Conservation (phyloP, 2,797 vertebrate species). For the Champsocephalus esox region DNA sequence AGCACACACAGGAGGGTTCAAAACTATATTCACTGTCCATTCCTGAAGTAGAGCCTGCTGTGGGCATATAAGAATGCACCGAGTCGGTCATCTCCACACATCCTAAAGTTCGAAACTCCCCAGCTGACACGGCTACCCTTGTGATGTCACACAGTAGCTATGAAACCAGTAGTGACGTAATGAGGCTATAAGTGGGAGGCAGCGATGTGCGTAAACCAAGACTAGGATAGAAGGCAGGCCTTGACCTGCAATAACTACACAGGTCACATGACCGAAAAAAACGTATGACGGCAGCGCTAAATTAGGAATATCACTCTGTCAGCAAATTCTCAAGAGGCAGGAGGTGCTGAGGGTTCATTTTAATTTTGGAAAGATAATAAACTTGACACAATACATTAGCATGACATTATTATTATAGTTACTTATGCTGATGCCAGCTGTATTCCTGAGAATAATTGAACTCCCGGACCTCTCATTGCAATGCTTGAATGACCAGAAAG, state of each 20-base stretch:
- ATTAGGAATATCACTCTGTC: conserved; percentile 6
- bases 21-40: conserved; percentile 46
- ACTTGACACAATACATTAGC: conserved; percentile 19
- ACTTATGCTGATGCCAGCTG: conserved; percentile 5
- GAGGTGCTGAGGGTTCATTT: conserved; percentile 6
- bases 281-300: conserved; percentile 32
- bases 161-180: conserved; percentile 50
- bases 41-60: conserved; percentile 14
- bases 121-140: conserved; percentile 42
- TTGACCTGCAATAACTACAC: conserved; percentile 42
- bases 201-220: conserved; percentile 24
- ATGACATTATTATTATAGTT: not conserved
- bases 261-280: conserved; percentile 20
- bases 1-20: conserved; percentile 35
- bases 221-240: conserved; percentile 21
- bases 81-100: conserved; percentile 40
- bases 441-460: not conserved
- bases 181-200: conserved; percentile 42
- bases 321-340: conserved; percentile 3
- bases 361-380: conserved; percentile 15
- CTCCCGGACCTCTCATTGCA: not conserved
- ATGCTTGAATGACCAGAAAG: not conserved
- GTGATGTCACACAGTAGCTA: conserved; percentile 68
- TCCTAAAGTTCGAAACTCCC: conserved; percentile 43
- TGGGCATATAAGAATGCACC: conserved; percentile 32